phyloP scores from a whole-genome alignment of 2,888 invertebrate species.

The Lagria hirta region DNA sequence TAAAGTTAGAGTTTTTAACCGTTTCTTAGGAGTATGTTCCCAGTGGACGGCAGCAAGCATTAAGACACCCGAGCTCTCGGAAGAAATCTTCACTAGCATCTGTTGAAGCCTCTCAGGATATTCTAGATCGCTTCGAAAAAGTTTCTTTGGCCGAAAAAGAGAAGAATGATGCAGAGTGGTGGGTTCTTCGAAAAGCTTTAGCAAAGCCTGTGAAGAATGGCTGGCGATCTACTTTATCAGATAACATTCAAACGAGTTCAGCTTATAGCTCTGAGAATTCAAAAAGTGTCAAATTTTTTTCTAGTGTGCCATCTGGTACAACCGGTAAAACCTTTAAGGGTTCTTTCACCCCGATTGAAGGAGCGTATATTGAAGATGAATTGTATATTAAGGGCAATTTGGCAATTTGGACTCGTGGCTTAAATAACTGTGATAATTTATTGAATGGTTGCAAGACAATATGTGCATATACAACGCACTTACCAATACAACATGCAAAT shows the following conservation, averaged over 20 bases:
- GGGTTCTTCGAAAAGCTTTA: slow-evolving; percentile 62
- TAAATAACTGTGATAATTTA: slow-evolving; percentile 55
- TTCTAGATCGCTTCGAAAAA: slow-evolving; percentile 72
- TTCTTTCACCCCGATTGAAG: slow-evolving; percentile 31
- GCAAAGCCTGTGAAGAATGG: slow-evolving; percentile 39
- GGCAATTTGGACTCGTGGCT: slow-evolving; percentile 76
- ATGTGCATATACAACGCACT: slow-evolving; percentile 78
- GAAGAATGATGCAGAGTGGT: slow-evolving; percentile 58
- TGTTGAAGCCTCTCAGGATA: slow-evolving; percentile 50
- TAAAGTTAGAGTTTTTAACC: no score
- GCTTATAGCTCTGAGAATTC: no score
- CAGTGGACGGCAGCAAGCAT: slow-evolving; percentile 79
- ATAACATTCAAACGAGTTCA: background rate
- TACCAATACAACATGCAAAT: slow-evolving; percentile 78
- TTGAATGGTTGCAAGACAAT: slow-evolving; percentile 61
- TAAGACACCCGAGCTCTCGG: slow-evolving; percentile 73
- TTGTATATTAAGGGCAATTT: slow-evolving; percentile 82
- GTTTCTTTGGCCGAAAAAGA: slow-evolving; percentile 74
- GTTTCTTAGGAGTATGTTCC: slow-evolving; percentile 78
- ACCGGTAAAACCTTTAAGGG: no score
- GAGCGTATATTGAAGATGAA: slow-evolving; percentile 74
- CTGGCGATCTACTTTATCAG: no score
- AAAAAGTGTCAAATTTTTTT: no score
- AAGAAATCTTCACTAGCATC: slow-evolving; percentile 47
- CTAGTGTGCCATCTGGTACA: background rate